Percentiles rank a stretch among this genome's conserved stretches.
These are phyloP conservation scores for Lycophotia porphyrea DNA, from an alignment of 2,888 invertebrate species.

Conservation along the genomic window DNA sequence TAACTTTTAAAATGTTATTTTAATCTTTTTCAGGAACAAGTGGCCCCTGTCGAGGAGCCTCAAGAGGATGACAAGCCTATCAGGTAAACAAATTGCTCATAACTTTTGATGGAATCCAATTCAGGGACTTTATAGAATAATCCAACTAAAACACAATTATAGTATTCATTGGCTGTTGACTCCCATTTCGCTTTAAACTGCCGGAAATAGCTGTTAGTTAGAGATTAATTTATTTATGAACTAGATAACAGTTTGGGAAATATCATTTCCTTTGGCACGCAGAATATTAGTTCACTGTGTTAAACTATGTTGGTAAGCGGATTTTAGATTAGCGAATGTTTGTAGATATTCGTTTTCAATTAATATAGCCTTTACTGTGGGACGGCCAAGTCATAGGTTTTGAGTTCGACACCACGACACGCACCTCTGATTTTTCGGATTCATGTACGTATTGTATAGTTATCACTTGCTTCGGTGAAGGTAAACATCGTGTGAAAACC, in stretches of 20 bases:
- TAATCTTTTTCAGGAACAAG: slow-evolving; percentile 81
- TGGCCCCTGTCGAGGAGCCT: slow-evolving; percentile 84
- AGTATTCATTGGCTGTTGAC: slow-evolving; percentile 2
- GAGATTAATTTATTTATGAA: slow-evolving; percentile 34
- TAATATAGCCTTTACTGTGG: not conserved
- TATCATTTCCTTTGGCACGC: slow-evolving; percentile 23
- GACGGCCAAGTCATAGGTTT: too few relatives aligned
- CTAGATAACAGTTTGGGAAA: slow-evolving; percentile 39
- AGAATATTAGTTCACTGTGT: slow-evolving; percentile 1
- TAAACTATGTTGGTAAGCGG: not conserved
- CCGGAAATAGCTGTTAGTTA: slow-evolving; percentile 35
- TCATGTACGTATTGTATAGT: too few relatives aligned
- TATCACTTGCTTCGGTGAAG: too few relatives aligned
- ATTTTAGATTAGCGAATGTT: not conserved
- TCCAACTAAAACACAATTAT: slow-evolving; percentile 20
- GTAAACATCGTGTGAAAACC: too few relatives aligned
- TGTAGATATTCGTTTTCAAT: not conserved
- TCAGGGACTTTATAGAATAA: slow-evolving; percentile 16
- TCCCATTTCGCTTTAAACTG: slow-evolving; percentile 18
- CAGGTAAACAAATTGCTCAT: slow-evolving; percentile 70
- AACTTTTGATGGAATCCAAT: slow-evolving; percentile 17
- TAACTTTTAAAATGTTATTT: slow-evolving; percentile 5
- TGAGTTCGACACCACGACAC: too few relatives aligned
- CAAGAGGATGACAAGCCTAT: slow-evolving; percentile 82
- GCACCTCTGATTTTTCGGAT: too few relatives aligned